These are phyloP conservation scores for Ferdinandea cuprea DNA, from an alignment of 2,888 invertebrate genomes.

Conservation along the genomic window DNA sequence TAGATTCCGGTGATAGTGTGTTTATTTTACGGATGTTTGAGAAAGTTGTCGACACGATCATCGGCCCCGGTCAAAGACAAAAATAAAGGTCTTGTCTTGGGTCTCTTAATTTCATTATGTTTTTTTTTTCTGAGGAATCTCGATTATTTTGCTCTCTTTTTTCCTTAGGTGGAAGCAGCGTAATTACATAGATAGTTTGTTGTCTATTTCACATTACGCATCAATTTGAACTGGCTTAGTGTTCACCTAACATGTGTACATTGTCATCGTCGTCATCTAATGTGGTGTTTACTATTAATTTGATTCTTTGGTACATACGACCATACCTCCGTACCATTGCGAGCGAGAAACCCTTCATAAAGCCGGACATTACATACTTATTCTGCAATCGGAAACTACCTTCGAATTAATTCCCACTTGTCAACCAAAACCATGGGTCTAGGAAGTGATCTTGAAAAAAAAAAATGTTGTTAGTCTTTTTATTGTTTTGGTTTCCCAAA, in stretches of 20 bases:
- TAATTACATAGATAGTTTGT: slow-evolving; percentile 38
- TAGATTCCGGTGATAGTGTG: slow-evolving; percentile 62
- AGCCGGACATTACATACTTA: slow-evolving; percentile 40
- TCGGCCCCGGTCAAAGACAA: slow-evolving; percentile 9
- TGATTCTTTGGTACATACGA: slow-evolving; percentile 13
- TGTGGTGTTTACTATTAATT: slow-evolving; percentile 35
- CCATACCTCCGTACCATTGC: not conserved
- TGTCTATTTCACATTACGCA: slow-evolving; percentile 23
- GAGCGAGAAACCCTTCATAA: slow-evolving; percentile 30
- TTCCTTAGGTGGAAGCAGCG: not conserved
- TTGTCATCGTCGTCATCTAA: slow-evolving; percentile 14
- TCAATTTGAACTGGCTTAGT: slow-evolving; percentile 1
- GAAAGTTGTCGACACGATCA: slow-evolving; percentile 50
- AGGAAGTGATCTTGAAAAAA: slow-evolving; percentile 64
- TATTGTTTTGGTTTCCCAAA: slow-evolving; percentile 7
- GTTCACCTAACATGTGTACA: slow-evolving; percentile 8
- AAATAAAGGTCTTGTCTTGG: not conserved
- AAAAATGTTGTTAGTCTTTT: slow-evolving; percentile 42
- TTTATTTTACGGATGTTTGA: slow-evolving; percentile 62
- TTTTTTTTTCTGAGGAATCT: slow-evolving; percentile 3
- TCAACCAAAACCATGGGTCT: not conserved
- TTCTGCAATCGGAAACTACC: slow-evolving; percentile 33
- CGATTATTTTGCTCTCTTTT: not conserved
- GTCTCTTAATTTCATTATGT: slow-evolving; percentile 11
- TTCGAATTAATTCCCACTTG: slow-evolving; percentile 21